These are phyloP conservation scores for Orestias chungarensis DNA, from an alignment of 2,797 vertebrate genomes.

Conservation along the genomic window DNA sequence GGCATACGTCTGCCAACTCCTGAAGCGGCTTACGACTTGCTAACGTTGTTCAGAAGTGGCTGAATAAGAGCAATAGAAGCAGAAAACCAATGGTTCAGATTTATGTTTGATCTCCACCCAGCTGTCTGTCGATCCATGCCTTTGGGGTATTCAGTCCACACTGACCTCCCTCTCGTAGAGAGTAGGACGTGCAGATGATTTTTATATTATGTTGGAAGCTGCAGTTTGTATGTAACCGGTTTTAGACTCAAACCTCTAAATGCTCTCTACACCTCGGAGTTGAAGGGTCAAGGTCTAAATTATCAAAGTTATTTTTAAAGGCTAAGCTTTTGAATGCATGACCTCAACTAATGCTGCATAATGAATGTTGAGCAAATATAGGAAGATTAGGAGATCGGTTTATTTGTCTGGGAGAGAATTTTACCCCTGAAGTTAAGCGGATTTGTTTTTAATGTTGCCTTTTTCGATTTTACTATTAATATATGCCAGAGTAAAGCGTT, in stretches of 20 bases:
- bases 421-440: slow-evolving; percentile 24
- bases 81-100: slow-evolving; percentile 44
- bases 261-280: slow-evolving; percentile 30
- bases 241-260: slow-evolving; percentile 23
- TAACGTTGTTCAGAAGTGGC: slow-evolving; percentile 40
- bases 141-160: slow-evolving; percentile 47
- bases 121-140: slow-evolving; percentile 49
- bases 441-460: slow-evolving; percentile 6
- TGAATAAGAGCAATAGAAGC: slow-evolving; percentile 47
- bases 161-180: slow-evolving; percentile 42
- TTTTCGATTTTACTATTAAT: slow-evolving; percentile 22
- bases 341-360: slow-evolving; percentile 58
- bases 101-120: slow-evolving; percentile 30
- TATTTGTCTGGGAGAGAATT: slow-evolving; percentile 43
- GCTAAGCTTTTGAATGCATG: slow-evolving; percentile 58
- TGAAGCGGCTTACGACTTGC: slow-evolving; percentile 40
- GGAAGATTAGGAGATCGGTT: slow-evolving; percentile 31
- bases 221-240: slow-evolving; percentile 34
- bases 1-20: slow-evolving; percentile 16
- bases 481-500: neutral
- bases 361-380: slow-evolving; percentile 44
- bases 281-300: slow-evolving; percentile 27
- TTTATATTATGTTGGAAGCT: slow-evolving; percentile 29
- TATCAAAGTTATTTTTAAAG: slow-evolving; percentile 47
- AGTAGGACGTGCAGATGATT: slow-evolving; percentile 33